phyloP scores from a whole-genome alignment of 1,140 invertebrate species.

The Asbolus verrucosus region DNA sequence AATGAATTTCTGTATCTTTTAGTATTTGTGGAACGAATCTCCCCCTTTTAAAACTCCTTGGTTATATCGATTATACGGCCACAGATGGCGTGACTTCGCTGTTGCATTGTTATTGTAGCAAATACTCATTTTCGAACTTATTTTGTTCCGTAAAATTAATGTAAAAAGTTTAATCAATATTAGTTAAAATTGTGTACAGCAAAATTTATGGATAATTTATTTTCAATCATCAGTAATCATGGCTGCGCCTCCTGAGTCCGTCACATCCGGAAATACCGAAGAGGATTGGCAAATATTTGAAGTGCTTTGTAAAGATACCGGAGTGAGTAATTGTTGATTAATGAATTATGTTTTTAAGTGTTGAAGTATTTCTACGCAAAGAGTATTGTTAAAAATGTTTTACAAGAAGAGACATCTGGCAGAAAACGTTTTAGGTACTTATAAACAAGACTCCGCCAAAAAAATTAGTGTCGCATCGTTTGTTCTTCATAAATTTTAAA shows the following conservation, averaged over 20 bases:
- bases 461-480: too few relatives aligned
- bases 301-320: constrained; percentile 69
- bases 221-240: constrained; percentile 12
- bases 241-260: constrained; percentile 50
- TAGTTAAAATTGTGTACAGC: background rate
- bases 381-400: too few relatives aligned
- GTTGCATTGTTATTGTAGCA: constrained; percentile 27
- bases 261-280: constrained; percentile 65
- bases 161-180: background rate
- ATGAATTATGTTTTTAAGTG: background rate
- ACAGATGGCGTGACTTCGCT: constrained; percentile 21
- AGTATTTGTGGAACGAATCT: background rate
- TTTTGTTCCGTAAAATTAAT: background rate
- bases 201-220: constrained; percentile 24
- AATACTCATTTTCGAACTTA: background rate
- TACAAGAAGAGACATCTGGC: too few relatives aligned
- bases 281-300: constrained; percentile 79
- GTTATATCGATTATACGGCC: constrained; percentile 48
- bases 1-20: constrained; percentile 14
- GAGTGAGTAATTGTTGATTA: constrained; percentile 59
- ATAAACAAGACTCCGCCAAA: too few relatives aligned
- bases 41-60: constrained; percentile 40
- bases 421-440: too few relatives aligned
- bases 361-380: background rate
- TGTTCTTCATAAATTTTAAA: too few relatives aligned